Evolutionary conservation across 2,888 invertebrate genomes (phyloP).

Genomic region (Acleris cristana): DNA sequence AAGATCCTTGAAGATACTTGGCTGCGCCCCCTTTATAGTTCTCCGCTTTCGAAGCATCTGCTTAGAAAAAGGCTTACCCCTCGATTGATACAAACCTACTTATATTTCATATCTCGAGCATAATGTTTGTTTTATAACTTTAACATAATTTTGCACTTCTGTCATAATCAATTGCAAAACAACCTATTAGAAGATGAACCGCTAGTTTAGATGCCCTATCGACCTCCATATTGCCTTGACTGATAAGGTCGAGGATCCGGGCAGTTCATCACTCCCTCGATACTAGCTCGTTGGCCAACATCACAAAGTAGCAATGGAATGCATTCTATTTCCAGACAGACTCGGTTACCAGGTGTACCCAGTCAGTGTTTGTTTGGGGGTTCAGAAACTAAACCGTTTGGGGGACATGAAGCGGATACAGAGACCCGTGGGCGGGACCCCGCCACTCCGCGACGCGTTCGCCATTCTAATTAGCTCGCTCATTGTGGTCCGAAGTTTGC

Average conservation of each 20-base stretch:
- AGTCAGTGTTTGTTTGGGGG: conserved; percentile 9
- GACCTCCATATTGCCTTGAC: conserved; percentile 20
- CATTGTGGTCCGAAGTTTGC: conserved; percentile 80
- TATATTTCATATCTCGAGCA: too few species aligned
- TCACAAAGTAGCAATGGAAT: conserved; percentile 24
- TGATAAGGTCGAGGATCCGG: conserved; percentile 30
- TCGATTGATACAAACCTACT: not conserved
- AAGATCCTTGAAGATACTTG: conserved; percentile 14
- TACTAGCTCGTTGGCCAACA: conserved; percentile 23
- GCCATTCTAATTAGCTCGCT: conserved; percentile 83
- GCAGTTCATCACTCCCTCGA: conserved; percentile 29
- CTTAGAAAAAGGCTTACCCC: not conserved
- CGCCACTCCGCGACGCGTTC: conserved; percentile 64
- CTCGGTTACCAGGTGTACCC: conserved; percentile 4
- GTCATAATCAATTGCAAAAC: too few species aligned
- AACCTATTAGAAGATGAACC: not conserved
- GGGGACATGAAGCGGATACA: conserved; percentile 77
- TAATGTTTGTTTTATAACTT: too few species aligned
- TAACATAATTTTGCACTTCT: too few species aligned
- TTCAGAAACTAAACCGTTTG: conserved; percentile 30
- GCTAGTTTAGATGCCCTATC: not conserved
- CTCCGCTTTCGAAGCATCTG: conserved; percentile 8
- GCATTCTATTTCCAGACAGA: conserved; percentile 28
- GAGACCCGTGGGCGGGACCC: conserved; percentile 78
- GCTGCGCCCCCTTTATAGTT: conserved; percentile 9